Conservation (phyloP, 2,888 invertebrate genomes). For the Amphipoea lucens region DNA sequence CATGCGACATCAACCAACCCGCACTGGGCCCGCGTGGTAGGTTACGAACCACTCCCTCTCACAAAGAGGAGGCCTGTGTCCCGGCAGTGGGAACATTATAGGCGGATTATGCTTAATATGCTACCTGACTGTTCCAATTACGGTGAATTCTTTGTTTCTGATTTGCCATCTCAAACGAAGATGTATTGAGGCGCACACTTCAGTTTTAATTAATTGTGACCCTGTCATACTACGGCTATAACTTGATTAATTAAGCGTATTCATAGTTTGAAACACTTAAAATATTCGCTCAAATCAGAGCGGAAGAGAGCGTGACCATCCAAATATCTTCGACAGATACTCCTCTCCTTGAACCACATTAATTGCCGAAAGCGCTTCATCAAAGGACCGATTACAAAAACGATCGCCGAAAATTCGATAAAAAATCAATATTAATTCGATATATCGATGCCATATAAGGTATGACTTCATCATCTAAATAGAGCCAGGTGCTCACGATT, state of each 20-base stretch:
- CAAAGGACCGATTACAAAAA: conserved; percentile 62
- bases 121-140: too few species aligned
- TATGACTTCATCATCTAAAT: conserved; percentile 62
- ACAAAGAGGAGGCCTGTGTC: background rate
- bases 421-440: conserved; percentile 58
- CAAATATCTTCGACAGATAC: conserved; percentile 41
- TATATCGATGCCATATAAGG: conserved; percentile 61
- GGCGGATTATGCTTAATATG: background rate
- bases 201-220: background rate
- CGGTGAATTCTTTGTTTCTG: background rate
- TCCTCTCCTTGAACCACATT: conserved; percentile 60
- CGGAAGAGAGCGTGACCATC: conserved; percentile 61
- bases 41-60: background rate
- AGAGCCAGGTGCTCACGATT: conserved; percentile 73
- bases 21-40: background rate
- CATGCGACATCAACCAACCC: background rate
- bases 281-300: conserved; percentile 25
- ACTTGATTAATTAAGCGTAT: conserved; percentile 27
- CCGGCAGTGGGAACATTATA: background rate
- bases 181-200: background rate
- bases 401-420: conserved; percentile 56
- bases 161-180: background rate
- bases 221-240: background rate
- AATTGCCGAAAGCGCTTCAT: conserved; percentile 63
- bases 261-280: conserved; percentile 13